Percentiles rank a stretch among this genome's conserved stretches.
Conservation (phyloP, 2,888 invertebrate species). For the Catonia carolina region DNA sequence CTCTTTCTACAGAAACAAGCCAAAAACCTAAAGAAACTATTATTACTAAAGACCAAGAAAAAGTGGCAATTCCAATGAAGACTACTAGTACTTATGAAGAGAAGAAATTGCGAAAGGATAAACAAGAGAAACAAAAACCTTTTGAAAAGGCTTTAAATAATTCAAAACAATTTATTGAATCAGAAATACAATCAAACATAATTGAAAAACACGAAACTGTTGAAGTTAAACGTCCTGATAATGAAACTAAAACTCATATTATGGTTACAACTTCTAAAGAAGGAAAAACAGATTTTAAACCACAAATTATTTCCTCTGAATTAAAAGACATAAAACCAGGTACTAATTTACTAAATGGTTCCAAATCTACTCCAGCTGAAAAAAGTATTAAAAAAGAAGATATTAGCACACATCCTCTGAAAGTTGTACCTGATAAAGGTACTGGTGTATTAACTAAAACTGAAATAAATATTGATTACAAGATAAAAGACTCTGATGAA, state of each 20-base stretch:
- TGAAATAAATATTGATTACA: no score
- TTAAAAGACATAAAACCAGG: slow-evolving; percentile 12
- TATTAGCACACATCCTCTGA: background rate
- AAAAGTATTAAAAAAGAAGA: background rate
- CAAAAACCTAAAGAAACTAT: background rate
- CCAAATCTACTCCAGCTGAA: no score
- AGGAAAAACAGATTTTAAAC: no score
- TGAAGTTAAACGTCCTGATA: background rate
- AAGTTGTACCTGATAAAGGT: background rate
- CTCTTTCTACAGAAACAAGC: no score
- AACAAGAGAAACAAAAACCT: background rate
- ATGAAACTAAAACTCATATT: no score
- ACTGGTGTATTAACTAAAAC: no score
- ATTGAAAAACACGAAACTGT: background rate
- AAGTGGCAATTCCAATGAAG: no score
- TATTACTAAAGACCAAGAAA: background rate
- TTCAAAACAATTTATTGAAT: background rate
- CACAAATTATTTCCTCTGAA: background rate
- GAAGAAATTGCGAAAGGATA: background rate
- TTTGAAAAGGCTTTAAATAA: background rate
- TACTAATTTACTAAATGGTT: background rate
- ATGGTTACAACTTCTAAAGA: no score
- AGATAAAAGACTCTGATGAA: no score
- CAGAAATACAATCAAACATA: background rate
- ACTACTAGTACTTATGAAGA: no score